Percentiles rank a stretch among this genome's conserved stretches.
phyloP scores from a whole-genome alignment of 2,888 invertebrate species.

The Stenolophus ochropezus region DNA sequence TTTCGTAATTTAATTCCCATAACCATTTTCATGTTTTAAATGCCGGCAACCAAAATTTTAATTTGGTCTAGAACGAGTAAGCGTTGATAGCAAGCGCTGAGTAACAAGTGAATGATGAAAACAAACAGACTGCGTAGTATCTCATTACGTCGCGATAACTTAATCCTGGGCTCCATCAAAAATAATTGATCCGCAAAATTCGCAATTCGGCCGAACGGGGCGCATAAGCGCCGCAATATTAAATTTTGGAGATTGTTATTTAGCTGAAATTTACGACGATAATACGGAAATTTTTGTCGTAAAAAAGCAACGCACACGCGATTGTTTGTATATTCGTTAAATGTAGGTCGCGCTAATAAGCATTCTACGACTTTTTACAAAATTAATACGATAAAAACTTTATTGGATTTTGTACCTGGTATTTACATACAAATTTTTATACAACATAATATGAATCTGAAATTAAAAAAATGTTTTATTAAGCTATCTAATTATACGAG shows the following conservation, averaged over 20 bases:
- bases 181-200: conserved; percentile 33
- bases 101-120: conserved; percentile 7
- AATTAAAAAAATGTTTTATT: too few species aligned
- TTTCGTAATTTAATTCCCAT: too few species aligned
- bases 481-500: too few species aligned
- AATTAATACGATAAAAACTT: too few species aligned
- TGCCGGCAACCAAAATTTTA: too few species aligned
- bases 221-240: conserved; percentile 16
- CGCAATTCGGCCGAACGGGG: background rate
- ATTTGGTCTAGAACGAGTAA: too few species aligned
- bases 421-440: too few species aligned
- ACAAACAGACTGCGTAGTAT: conserved; percentile 7
- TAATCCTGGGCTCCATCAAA: conserved; percentile 13
- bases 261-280: background rate
- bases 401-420: too few species aligned
- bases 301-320: background rate
- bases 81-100: too few species aligned
- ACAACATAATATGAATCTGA: too few species aligned
- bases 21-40: too few species aligned
- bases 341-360: background rate
- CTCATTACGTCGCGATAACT: conserved; percentile 26
- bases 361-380: background rate
- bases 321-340: background rate
- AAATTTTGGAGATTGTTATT: conserved; percentile 51
- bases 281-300: background rate